Conservation (phyloP, 2,113 vertebrate species). For the Pterocles orientalis region DNA sequence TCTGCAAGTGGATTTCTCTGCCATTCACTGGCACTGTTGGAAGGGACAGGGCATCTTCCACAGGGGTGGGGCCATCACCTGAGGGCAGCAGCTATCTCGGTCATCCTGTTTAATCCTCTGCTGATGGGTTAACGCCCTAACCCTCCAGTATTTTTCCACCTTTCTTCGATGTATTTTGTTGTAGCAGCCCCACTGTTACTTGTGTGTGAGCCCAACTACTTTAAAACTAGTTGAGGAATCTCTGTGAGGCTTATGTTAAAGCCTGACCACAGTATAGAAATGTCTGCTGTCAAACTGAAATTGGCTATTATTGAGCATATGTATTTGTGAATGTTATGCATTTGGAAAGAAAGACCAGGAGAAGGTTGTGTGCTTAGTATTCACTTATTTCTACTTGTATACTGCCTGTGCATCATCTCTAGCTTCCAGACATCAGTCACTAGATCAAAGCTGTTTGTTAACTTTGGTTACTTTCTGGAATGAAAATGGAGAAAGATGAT, state of each 20-base stretch:
- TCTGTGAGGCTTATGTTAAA: neutral
- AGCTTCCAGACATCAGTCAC: neutral
- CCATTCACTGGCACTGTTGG: neutral
- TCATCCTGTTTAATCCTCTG: slow-evolving; percentile 18
- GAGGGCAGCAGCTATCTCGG: neutral
- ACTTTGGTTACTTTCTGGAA: neutral
- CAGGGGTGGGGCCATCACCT: slow-evolving; percentile 5
- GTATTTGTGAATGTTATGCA: neutral
- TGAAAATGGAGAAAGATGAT: neutral
- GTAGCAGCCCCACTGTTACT: neutral
- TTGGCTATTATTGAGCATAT: neutral
- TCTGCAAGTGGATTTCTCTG: neutral
- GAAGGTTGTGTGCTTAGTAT: neutral
- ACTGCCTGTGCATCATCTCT: neutral
- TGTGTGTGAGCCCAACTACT: neutral
- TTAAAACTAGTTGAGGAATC: neutral
- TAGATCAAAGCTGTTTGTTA: neutral
- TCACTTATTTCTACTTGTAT: neutral
- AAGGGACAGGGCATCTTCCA: neutral
- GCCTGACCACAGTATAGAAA: neutral
- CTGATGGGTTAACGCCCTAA: neutral
- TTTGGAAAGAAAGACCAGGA: neutral
- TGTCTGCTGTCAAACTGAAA: neutral
- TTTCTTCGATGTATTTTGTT: neutral
- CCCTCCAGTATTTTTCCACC: slow-evolving; percentile 24